phyloP scores from a whole-genome alignment of 1,140 invertebrate genomes.

The Drosophila serrata region DNA sequence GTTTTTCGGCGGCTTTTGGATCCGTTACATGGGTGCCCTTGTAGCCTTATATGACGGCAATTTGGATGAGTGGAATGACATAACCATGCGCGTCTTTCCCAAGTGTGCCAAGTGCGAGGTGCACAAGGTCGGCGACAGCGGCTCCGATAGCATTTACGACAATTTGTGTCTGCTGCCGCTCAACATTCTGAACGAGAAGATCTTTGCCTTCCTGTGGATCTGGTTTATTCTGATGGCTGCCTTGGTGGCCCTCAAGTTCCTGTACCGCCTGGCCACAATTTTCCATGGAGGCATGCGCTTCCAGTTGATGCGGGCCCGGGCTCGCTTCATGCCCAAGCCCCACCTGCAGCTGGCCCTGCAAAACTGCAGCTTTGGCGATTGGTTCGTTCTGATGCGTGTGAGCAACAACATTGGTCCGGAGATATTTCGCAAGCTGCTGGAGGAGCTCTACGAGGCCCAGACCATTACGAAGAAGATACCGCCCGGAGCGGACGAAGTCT shows the following conservation, averaged over 20 bases:
- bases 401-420: constrained; percentile 89
- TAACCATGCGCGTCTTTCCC: constrained; percentile 89
- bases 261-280: constrained; percentile 86
- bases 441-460: constrained; percentile 82
- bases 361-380: constrained; percentile 87
- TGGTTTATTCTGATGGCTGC: constrained; percentile 91
- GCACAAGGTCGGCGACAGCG: constrained; percentile 88
- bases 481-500: constrained; percentile 29
- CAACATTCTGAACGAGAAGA: constrained; percentile 93
- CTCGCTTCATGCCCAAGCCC: constrained; percentile 52
- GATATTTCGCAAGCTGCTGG: constrained; percentile 87
- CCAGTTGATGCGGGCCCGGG: constrained; percentile 86
- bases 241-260: constrained; percentile 88
- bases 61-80: constrained; percentile 84
- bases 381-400: constrained; percentile 89
- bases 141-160: constrained; percentile 88
- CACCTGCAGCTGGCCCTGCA: constrained; percentile 41
- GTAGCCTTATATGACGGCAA: constrained; percentile 85
- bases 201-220: constrained; percentile 92
- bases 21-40: constrained; percentile 89
- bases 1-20: constrained; percentile 91
- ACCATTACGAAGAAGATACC: constrained; percentile 1
- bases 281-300: constrained; percentile 69
- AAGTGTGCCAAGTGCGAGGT: constrained; percentile 93
- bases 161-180: constrained; percentile 91